phyloP scores from a whole-genome alignment of 2,888 invertebrate species.

The Heliconius aoede region DNA sequence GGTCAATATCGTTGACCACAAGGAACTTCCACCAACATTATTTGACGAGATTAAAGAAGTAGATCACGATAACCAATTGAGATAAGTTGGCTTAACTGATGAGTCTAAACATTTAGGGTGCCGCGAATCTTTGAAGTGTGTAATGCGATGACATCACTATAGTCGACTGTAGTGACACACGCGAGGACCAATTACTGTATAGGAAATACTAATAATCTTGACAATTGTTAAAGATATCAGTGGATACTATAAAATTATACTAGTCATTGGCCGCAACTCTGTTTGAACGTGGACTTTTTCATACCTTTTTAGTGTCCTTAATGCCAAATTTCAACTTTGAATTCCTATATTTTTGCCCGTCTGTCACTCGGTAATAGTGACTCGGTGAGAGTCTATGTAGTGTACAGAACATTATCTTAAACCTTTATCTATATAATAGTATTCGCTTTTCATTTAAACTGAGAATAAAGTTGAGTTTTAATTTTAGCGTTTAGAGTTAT shows the following conservation, averaged over 20 bases:
- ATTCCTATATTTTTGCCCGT: too few species aligned
- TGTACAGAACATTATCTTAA: not conserved
- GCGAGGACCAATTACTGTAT: slow-evolving; percentile 14
- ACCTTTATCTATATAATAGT: not conserved
- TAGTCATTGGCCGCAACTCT: too few species aligned
- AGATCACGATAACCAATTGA: slow-evolving; percentile 35
- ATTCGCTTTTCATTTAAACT: not conserved
- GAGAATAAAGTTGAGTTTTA: too few species aligned
- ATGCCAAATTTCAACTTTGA: too few species aligned
- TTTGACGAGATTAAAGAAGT: slow-evolving; percentile 11
- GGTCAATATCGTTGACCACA: not conserved
- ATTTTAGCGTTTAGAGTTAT: too few species aligned
- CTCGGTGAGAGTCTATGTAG: not conserved
- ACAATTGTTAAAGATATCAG: not conserved
- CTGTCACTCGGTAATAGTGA: too few species aligned
- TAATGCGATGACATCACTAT: slow-evolving; percentile 35
- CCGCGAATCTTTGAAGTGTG: slow-evolving; percentile 40
- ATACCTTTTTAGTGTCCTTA: too few species aligned
- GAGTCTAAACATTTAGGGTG: slow-evolving; percentile 33
- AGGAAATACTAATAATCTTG: not conserved
- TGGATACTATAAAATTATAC: not conserved
- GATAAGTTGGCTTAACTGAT: slow-evolving; percentile 37
- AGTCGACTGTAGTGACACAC: not conserved
- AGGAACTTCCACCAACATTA: not conserved
- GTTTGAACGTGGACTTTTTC: too few species aligned